Percentiles rank a stretch among this genome's conserved stretches.
Evolutionary conservation across 2,113 vertebrate species (phyloP).

Genomic region (Dicentrarchus labrax): DNA sequence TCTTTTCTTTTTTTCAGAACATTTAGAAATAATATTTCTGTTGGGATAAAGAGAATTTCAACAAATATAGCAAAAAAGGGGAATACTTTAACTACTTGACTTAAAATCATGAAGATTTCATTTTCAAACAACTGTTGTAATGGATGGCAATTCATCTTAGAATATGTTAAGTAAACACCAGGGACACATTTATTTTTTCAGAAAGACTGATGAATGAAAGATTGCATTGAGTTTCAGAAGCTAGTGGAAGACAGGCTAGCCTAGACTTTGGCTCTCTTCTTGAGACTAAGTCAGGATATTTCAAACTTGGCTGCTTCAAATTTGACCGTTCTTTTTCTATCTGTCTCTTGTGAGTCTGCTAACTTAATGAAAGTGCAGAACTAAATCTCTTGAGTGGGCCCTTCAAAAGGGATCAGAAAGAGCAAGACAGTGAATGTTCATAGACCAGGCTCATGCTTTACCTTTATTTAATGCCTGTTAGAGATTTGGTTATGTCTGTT

Average conservation of each 20-base stretch:
- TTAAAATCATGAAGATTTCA: not conserved
- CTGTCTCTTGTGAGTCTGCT: not conserved
- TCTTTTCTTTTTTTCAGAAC: no score
- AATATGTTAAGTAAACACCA: not conserved
- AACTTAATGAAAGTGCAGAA: not conserved
- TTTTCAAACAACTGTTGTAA: not conserved
- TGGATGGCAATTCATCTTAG: not conserved
- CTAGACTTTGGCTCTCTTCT: not conserved
- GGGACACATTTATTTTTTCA: not conserved
- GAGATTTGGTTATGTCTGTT: not conserved
- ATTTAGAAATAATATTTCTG: no score
- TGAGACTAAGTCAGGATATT: not conserved
- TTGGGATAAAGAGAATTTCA: no score
- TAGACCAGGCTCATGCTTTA: not conserved
- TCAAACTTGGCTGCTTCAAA: not conserved
- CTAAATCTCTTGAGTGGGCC: not conserved
- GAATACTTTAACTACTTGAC: no score
- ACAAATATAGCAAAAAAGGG: no score
- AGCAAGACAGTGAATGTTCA: not conserved
- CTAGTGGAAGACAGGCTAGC: not conserved
- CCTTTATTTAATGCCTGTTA: no score
- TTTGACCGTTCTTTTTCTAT: not conserved
- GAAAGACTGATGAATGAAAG: not conserved
- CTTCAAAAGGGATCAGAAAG: not conserved
- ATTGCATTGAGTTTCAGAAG: not conserved